A percentile compares a stretch with the other conserved stretches of the same genome.
Conservation (phyloP, 2,888 invertebrate species). For the Noctua fimbriata region DNA sequence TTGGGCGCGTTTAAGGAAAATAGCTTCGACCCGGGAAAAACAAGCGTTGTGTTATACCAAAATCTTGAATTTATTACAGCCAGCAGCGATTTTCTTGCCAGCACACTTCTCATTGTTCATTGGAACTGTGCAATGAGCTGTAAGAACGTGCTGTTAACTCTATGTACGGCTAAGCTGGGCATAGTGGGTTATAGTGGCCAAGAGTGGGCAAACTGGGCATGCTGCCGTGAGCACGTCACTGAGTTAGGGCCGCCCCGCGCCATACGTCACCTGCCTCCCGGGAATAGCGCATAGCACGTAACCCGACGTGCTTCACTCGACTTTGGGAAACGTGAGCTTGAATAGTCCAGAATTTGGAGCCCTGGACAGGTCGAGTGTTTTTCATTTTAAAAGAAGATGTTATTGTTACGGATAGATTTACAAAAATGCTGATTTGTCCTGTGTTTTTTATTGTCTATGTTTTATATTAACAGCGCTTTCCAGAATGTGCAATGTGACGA, state of each 20-base stretch:
- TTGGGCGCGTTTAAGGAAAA: background rate
- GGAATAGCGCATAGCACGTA: conserved; percentile 59
- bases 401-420: background rate
- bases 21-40: background rate
- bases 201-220: conserved; percentile 39
- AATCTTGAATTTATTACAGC: background rate
- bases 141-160: conserved; percentile 39
- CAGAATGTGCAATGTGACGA: background rate
- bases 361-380: too few species aligned
- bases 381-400: background rate
- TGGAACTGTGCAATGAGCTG: conserved; percentile 11
- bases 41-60: background rate
- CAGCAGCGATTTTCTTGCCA: background rate
- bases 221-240: conserved; percentile 60
- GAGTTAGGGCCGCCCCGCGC: conserved; percentile 71
- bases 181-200: conserved; percentile 25
- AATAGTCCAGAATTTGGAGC: background rate
- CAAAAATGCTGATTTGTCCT: background rate
- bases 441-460: background rate
- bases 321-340: conserved; percentile 32
- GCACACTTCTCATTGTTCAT: background rate
- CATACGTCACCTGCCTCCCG: conserved; percentile 70
- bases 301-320: conserved; percentile 36
- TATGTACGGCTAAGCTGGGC: conserved; percentile 37
- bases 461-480: background rate